These are phyloP conservation scores for Spilosoma lubricipeda DNA, from an alignment of 2,888 invertebrate genomes.

Conservation along the genomic window DNA sequence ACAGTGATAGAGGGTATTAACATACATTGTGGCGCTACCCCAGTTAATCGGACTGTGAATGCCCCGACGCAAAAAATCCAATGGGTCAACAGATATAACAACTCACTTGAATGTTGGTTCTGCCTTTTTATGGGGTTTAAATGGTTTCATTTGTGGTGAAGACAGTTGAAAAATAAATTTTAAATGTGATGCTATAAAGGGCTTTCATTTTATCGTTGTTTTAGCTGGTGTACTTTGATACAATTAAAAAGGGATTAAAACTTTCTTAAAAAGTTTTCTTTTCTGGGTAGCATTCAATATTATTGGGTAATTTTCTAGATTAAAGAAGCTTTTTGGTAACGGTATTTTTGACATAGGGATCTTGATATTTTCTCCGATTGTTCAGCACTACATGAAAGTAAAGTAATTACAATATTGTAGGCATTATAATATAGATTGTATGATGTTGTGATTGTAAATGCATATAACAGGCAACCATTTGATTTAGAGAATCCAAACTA, in stretches of 20 bases:
- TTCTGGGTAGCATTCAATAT: not conserved
- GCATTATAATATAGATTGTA: too few species aligned
- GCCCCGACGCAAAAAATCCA: slow-evolving; percentile 51
- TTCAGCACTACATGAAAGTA: too few species aligned
- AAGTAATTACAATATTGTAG: too few species aligned
- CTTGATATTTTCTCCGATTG: too few species aligned
- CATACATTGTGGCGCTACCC: slow-evolving; percentile 66
- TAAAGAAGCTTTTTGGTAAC: too few species aligned
- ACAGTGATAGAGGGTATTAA: slow-evolving; percentile 77
- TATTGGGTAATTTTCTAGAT: too few species aligned
- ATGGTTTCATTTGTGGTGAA: slow-evolving; percentile 34
- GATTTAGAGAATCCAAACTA: too few species aligned
- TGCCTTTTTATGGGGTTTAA: slow-evolving; percentile 21
- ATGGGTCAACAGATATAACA: slow-evolving; percentile 46
- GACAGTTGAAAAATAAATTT: not conserved
- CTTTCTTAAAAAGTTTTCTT: not conserved
- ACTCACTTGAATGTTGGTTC: slow-evolving; percentile 35
- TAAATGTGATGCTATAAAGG: not conserved
- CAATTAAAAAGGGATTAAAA: not conserved
- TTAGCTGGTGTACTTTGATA: not conserved
- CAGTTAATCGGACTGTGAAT: slow-evolving; percentile 65
- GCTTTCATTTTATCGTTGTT: not conserved
- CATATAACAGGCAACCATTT: too few species aligned
- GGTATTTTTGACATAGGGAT: too few species aligned
- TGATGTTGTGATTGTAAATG: too few species aligned